Percentiles rank a stretch among this genome's conserved stretches.
Conservation (phyloP, 2,113 vertebrate genomes). For the Rhynchomys soricoides region DNA sequence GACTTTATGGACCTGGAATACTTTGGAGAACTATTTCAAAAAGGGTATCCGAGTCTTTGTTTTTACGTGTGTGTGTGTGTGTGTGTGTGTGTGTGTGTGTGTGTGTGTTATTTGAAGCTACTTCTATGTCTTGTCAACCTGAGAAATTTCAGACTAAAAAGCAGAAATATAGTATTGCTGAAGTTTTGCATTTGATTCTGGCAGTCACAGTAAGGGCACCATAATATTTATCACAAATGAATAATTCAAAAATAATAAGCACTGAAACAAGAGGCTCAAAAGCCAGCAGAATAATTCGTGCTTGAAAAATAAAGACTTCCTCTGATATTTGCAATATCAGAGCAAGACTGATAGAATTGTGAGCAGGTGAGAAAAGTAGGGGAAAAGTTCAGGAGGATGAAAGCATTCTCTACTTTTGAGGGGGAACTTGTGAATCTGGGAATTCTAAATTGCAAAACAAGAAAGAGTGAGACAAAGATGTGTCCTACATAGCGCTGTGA, state of each 20-base stretch:
- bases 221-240: conserved; percentile 46
- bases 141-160: conserved; percentile 50
- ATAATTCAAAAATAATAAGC: conserved; percentile 52
- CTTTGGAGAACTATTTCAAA: neutral
- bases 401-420: neutral
- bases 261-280: conserved; percentile 59
- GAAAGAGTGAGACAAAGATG: neutral
- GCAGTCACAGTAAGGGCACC: neutral
- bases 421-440: neutral
- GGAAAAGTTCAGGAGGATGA: neutral
- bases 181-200: conserved; percentile 30
- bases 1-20: conserved; percentile 9
- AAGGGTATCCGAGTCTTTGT: neutral
- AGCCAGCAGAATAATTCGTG: conserved; percentile 32
- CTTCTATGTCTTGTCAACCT: neutral
- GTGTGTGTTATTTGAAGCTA: neutral
- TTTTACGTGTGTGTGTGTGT: neutral
- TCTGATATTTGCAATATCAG: conserved; percentile 1
- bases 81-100: neutral
- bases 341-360: neutral
- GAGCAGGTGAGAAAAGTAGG: neutral
- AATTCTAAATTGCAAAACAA: conserved; percentile 33
- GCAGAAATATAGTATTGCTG: conserved; percentile 10
- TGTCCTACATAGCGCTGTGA: conserved; percentile 7
- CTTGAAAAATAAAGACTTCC: conserved; percentile 19